Evolutionary conservation across 2,113 vertebrate genomes (phyloP).

Genomic region (Phoxinus phoxinus): DNA sequence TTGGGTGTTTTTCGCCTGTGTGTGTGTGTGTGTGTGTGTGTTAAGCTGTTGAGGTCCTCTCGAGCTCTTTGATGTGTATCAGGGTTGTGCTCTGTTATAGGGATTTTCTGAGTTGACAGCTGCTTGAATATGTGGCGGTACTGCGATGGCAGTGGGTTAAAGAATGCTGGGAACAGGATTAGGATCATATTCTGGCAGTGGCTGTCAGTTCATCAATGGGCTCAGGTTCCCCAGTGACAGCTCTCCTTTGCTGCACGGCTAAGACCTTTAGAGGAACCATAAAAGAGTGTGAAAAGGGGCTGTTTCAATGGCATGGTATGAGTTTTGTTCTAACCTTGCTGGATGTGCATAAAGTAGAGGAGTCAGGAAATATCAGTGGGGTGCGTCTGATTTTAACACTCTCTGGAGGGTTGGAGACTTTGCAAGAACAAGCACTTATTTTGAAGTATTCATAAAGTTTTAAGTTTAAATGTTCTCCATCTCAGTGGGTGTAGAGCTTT

Average conservation of each 20-base stretch:
- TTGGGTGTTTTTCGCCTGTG: constrained; percentile 64
- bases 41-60: constrained; percentile 75
- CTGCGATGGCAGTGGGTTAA: constrained; percentile 83
- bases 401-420: neutral
- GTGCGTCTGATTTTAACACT: constrained; percentile 54
- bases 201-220: constrained; percentile 90
- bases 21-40: neutral
- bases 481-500: neutral
- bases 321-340: constrained; percentile 72
- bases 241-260: constrained; percentile 79
- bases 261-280: constrained; percentile 81
- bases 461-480: neutral
- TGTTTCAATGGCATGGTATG: constrained; percentile 75
- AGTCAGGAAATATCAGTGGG: constrained; percentile 67
- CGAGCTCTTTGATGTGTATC: constrained; percentile 92
- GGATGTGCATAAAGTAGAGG: constrained; percentile 73
- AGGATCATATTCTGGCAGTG: constrained; percentile 95
- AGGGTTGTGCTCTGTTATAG: constrained; percentile 84
- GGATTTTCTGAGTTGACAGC: constrained; percentile 88
- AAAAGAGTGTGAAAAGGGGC: constrained; percentile 67
- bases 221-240: constrained; percentile 88
- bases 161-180: constrained; percentile 93
- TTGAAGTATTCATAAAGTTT: neutral
- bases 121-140: constrained; percentile 89
- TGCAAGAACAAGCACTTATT: neutral